These are phyloP conservation scores for Zoanthus sociatus DNA, from an alignment of 92 coral and sea anemone genomes.

Conservation along the genomic window DNA sequence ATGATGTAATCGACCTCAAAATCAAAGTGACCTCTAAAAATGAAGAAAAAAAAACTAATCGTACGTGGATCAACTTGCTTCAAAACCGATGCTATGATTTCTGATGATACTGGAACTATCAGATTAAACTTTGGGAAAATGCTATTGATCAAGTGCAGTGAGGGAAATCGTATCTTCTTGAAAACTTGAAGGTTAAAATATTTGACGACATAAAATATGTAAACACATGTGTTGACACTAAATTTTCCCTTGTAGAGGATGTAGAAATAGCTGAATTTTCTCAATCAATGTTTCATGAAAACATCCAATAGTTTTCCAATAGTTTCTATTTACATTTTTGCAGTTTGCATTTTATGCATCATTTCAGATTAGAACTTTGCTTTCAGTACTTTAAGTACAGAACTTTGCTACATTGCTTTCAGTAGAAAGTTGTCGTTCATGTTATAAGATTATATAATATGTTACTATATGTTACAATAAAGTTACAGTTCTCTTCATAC, in stretches of 20 bases:
- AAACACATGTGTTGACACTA: conserved; percentile 14
- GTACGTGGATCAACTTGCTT: conserved; percentile 42
- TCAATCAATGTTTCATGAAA: conserved; percentile 22
- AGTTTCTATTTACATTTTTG: conserved; percentile 18
- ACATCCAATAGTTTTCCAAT: conserved; percentile 43
- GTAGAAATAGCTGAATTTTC: conserved; percentile 46
- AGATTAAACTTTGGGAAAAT: conserved; percentile 49
- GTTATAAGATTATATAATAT: conserved; percentile 42
- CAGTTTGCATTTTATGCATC: conserved; percentile 30
- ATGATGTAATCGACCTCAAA: conserved; percentile 30
- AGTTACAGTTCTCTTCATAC: conserved; percentile 11
- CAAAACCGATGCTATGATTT: conserved; percentile 44
- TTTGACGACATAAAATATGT: conserved; percentile 45
- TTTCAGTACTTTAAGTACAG: conserved; percentile 13
- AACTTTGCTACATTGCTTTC: conserved; percentile 35
- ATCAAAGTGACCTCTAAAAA: conserved; percentile 21
- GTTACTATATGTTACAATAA: neutral
- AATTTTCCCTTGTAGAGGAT: conserved; percentile 27
- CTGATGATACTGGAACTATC: conserved; percentile 54
- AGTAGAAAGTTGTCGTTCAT: conserved; percentile 47
- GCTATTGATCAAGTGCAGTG: conserved; percentile 45
- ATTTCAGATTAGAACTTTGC: conserved; percentile 19
- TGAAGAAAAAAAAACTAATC: neutral
- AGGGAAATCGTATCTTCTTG: conserved; percentile 33
- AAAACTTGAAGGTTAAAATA: conserved; percentile 31